Base-by-base conservation (phyloP, 2,888 invertebrate species). In the Pterobdella sp. region DNA sequence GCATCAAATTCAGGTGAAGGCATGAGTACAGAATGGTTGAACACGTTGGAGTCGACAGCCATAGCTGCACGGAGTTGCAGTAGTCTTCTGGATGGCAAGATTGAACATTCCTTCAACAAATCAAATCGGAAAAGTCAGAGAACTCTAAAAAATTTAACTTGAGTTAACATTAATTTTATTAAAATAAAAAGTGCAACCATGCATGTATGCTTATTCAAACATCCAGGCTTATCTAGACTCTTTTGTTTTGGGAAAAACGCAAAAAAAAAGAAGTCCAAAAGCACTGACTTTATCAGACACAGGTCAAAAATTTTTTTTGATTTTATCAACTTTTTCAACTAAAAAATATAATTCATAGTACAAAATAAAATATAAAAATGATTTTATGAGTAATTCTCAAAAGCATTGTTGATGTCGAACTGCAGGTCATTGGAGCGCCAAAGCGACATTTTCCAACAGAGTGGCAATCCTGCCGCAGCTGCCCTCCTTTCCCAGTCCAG, bases 21-120 rank as follows among this genome's bases (percentile, higher is more conserved):
- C 18, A 70, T 70, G 70, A 70, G 70, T 52, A n/a, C 52, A 18
- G 42, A 70, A n/a, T 70, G 70, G 70, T 52, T 70, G 52, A 49
- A 26, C 14, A 56, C 49, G 14, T 49, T 70, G 7, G 70, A 70
- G 35, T 32, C 49, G 29, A 49, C 70, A 32, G 70, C 70, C 18
- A 36, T 22, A 52, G 70, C 70, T 31, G 70, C 70, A 14, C 26
- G 70, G 3, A 37, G 37, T 29, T 70, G 70, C 42, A 36, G 52
- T 4, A 42, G 42, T 10, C 52, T 70, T 3, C 32, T 18, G n/a
- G 70, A 70, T 3, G 56, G 37, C 32, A 49, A 34, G 31, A 36
- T 42, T 32, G 70, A 70, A n/a, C 31, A 70, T 1, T 70, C 70
- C 0, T 49, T 56, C 29, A 49, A 36, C 22, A 42, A 42, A 32